Conservation (phyloP, 2,113 vertebrate genomes). For the Mormyrus iriodes region DNA sequence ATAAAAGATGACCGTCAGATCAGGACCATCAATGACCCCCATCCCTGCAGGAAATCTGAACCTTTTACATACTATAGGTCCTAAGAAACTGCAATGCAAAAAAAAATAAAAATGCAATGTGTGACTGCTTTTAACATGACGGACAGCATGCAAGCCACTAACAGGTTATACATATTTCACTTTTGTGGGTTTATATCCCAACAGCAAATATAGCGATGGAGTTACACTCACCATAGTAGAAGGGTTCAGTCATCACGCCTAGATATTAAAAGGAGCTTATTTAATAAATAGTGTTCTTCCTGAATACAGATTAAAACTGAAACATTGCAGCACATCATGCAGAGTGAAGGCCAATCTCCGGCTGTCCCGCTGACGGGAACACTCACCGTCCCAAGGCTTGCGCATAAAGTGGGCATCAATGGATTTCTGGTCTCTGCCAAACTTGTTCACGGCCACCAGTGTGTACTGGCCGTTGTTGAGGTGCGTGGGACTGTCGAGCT, state of each 20-base stretch:
- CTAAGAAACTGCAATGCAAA: neutral
- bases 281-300: neutral
- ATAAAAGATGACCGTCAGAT: neutral
- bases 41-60: neutral
- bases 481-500: conserved; percentile 90
- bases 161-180: neutral
- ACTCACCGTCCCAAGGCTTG: conserved; percentile 75
- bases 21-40: neutral
- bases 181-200: neutral
- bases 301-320: neutral
- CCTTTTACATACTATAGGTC: neutral
- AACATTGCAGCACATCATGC: neutral
- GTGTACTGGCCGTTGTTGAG: conserved; percentile 89
- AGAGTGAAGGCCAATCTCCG: neutral
- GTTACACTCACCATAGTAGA: conserved; percentile 60
- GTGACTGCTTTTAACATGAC: neutral
- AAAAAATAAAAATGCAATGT: neutral
- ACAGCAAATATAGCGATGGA: neutral
- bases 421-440: conserved; percentile 69
- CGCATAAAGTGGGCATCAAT: conserved; percentile 87
- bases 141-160: neutral
- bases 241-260: conserved; percentile 48
- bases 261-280: neutral
- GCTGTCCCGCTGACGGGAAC: neutral
- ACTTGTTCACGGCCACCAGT: conserved; percentile 73